Evolutionary conservation across 2,888 invertebrate species (phyloP).

Genomic region (Acholoe squamosa): DNA sequence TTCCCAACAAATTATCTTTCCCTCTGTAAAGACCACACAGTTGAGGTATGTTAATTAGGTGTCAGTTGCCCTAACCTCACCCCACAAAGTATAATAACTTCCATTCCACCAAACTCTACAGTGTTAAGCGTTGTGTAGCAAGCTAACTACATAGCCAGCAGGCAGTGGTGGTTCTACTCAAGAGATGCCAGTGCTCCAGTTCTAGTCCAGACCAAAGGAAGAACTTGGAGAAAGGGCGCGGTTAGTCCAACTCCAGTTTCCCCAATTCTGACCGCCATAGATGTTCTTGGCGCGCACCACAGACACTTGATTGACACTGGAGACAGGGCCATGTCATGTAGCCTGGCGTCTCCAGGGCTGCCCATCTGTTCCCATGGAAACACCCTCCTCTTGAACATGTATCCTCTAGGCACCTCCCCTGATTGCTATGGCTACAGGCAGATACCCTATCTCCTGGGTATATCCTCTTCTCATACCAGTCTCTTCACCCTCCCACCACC

Average conservation of each 20-base stretch:
- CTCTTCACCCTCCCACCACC: neutral
- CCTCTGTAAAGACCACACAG: too few species aligned
- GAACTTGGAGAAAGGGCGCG: neutral
- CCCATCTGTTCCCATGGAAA: slow-evolving; percentile 41
- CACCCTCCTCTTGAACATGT: neutral
- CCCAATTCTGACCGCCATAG: neutral
- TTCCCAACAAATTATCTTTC: too few species aligned
- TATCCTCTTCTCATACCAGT: slow-evolving; percentile 27
- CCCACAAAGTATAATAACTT: too few species aligned
- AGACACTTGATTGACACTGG: neutral
- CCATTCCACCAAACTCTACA: too few species aligned
- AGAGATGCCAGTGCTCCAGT: too few species aligned
- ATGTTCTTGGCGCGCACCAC: slow-evolving; percentile 1
- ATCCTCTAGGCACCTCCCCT: slow-evolving; percentile 14
- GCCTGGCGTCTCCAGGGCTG: slow-evolving; percentile 26
- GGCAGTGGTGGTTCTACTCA: too few species aligned
- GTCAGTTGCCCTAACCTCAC: too few species aligned
- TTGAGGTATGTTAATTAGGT: too few species aligned
- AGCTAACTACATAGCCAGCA: too few species aligned
- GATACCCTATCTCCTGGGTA: slow-evolving; percentile 32
- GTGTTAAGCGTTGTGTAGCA: too few species aligned
- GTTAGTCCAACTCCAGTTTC: slow-evolving; percentile 17
- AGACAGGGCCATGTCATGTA: neutral
- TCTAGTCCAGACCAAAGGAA: too few species aligned
- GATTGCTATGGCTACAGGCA: slow-evolving; percentile 32